Base-by-base conservation (phyloP, 2,797 vertebrate species). In the Catostomus latipinnis region DNA sequence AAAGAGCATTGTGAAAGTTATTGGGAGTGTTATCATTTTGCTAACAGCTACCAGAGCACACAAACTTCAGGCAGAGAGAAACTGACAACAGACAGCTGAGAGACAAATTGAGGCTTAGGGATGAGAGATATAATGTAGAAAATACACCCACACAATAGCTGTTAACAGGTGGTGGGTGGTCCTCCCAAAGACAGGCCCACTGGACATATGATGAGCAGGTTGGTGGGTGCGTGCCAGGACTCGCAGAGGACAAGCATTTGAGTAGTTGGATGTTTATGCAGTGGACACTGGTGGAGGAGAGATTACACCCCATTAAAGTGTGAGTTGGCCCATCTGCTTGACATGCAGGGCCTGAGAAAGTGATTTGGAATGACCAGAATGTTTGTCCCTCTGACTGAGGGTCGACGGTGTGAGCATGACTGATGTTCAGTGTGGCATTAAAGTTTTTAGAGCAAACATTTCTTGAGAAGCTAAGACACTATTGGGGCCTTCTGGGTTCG, bases 331-430 rank as follows among this genome's bases (percentile, higher is more conserved):
- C 95, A 95, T 94, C 94, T 95, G 95, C 94, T 87, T 81, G 84
- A 92, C 80, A 90, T 88, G 81, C 74, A 87, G 91, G 93, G 92
- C 93, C 92, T 94, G 93, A 95, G 94, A 96, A 96, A 95, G 93
- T 90, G 88, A 74, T 87, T 69, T 87, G 92, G 94, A 95, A 95
- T 94, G 94, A 94, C 61, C 57, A 83, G 73, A 88, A 88, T 86
- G 86, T 90, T 82, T 83, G 80, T 86, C 78, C 60, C 76, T 8
- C 50, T 65, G 76, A 81, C 61, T 81, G 57, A 78, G 80, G 70
- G 68, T 76, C 45, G 71, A 71, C 48, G 12, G 43, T 62, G 76
- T 8, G 70, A 75, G 61, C 45, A 61, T 43, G 73, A 61, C 60
- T 61, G 50, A 66, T 3, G 34, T 87, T 81, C 69, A 83, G 66